Base-by-base conservation (phyloP, 2,113 vertebrate genomes). In the Tiliqua scincoides region DNA sequence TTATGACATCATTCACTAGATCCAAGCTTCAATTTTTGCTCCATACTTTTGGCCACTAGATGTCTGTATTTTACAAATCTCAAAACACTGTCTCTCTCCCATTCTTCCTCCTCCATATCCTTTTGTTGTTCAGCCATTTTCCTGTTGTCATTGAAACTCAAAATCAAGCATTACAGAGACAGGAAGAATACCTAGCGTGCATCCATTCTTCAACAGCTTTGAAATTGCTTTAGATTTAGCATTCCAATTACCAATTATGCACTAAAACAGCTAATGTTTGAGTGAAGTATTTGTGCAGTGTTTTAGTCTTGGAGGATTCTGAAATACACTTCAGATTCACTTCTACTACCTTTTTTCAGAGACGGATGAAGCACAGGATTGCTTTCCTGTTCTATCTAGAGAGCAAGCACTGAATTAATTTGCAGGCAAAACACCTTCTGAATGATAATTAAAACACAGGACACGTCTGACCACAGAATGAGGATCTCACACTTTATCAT, bases 41-140 rank as follows among this genome's bases (percentile, higher is more conserved):
- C 54, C 57, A 43, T 3, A 1, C 65, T 67, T 23, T 12, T 21
- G n/a, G 25, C 93, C 96, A 93, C 91, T 91, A 96, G 96, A 91
- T 94, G 96, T 87, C 96, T 86, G 87, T 12, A 80, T 90, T 37
- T 0, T 27, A 79, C 83, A 90, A 43, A n/a, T 11, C 17, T 84
- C 73, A 14, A 0, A 21, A 18, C 3, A 6, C 8, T 4, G 1
- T 20, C 21, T 0, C 15, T 18, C 71, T 75, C 59, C 35, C 48
- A 68, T 68, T 83, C 2, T 65, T 27, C 68, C 73, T 91, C 83
- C 11, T 86, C 84, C 68, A 30, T 3, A 18, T 48, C 91, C 4
- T 61, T n/a, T 63, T 83, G 73, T 43, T 30, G 6, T 92, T 91
- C 84, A 86, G 92, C 88, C 85, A 87, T 95, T 94, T 96, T 91